phyloP scores from a whole-genome alignment of 2,888 invertebrate species.

The Mesorhabditis sp. region DNA sequence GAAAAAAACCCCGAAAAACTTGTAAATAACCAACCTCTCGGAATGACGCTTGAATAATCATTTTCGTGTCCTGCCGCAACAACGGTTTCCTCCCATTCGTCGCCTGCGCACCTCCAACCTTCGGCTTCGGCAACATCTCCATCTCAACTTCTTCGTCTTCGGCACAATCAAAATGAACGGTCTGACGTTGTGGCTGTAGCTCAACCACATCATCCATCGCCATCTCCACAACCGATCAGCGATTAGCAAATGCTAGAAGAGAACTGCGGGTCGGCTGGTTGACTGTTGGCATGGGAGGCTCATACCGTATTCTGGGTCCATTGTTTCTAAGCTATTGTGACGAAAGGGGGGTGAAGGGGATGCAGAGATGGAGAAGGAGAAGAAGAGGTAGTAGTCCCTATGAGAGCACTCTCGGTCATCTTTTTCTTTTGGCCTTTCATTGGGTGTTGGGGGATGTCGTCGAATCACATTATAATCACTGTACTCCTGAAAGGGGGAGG shows the following conservation, averaged over 20 bases:
- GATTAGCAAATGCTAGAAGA: neutral
- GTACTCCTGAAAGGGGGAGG: no score
- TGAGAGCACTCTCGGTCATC: no score
- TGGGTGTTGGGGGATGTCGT: no score
- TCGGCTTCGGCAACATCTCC: neutral
- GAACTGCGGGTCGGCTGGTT: neutral
- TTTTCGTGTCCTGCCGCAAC: neutral
- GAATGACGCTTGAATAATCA: neutral
- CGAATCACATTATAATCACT: no score
- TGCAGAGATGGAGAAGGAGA: no score
- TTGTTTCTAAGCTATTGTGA: slow-evolving; percentile 1
- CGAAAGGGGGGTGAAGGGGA: neutral
- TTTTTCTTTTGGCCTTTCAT: no score
- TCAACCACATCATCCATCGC: no score
- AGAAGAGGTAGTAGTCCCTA: no score
- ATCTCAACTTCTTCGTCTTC: neutral
- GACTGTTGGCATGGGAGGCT: neutral
- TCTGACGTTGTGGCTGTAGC: neutral
- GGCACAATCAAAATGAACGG: slow-evolving; percentile 1
- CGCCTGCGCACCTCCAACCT: no score
- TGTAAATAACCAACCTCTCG: neutral
- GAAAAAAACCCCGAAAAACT: neutral
- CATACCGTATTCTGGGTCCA: neutral
- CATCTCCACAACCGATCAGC: no score
- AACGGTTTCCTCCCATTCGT: neutral